Evolutionary conservation across 1,140 invertebrate genomes (phyloP).

Genomic region (Epicauta chinensis): DNA sequence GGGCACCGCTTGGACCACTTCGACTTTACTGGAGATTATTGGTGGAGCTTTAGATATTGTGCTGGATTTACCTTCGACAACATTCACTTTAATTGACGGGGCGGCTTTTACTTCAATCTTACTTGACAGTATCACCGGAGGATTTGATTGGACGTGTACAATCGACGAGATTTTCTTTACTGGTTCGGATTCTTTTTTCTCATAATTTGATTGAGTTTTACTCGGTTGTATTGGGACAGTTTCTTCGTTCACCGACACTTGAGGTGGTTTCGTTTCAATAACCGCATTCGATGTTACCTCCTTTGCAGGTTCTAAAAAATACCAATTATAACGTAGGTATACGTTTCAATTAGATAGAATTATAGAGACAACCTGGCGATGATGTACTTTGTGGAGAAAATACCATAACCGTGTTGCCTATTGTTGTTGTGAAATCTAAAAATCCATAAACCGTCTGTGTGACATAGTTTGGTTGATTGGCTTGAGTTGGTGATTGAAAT

Average conservation of each 20-base stretch:
- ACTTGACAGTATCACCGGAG: conserved; percentile 39
- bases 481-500: conserved; percentile 3
- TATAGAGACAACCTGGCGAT: conserved; percentile 15
- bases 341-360: background rate
- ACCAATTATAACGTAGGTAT: background rate
- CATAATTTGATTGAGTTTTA: conserved; percentile 44
- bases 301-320: conserved; percentile 17
- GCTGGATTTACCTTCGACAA: conserved; percentile 42
- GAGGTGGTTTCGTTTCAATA: conserved; percentile 48
- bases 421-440: conserved; percentile 81
- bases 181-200: conserved; percentile 43
- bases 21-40: conserved; percentile 46
- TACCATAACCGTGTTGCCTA: conserved; percentile 84
- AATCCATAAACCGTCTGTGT: conserved; percentile 87
- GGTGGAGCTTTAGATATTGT: conserved; percentile 36
- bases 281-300: conserved; percentile 42
- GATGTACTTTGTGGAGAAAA: conserved; percentile 72
- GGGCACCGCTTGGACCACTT: conserved; percentile 35
- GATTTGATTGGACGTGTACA: conserved; percentile 31
- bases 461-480: conserved; percentile 37
- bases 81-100: conserved; percentile 45
- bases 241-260: conserved; percentile 37
- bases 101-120: conserved; percentile 45
- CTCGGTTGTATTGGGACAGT: conserved; percentile 52
- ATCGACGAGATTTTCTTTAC: conserved; percentile 25